Base-by-base conservation (phyloP, 2,888 invertebrate genomes). In the Choreutis nemorana region DNA sequence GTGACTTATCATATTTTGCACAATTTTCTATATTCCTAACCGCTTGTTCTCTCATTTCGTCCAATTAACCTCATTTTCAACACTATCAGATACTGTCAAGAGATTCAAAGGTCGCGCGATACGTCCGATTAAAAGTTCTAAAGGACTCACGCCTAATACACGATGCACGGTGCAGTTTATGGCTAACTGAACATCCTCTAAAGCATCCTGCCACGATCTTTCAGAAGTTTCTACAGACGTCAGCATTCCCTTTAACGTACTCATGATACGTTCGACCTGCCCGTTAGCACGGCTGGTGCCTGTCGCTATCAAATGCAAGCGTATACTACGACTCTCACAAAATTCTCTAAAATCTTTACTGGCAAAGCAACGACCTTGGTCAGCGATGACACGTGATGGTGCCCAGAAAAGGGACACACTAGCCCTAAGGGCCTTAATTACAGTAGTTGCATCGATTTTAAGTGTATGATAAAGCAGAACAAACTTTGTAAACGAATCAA, bases 71-170 rank as follows among this genome's bases (percentile, higher is more conserved):
- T n/a, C n/a, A n/a, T n/a, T n/a, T n/a, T n/a, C n/a, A n/a, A n/a
- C n/a, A n/a, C n/a, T n/a, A n/a, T n/a, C n/a, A n/a, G n/a, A n/a
- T n/a, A n/a, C 47, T 0, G 54, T 41, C 2, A 55, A 5, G 0
- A 46, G 14, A 9, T 58, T 50, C 0, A 54, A 28, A 1, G 44
- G 48, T 14, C 39, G 40, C 1, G 45, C 33, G 26, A 42, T 45
- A n/a, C n/a, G n/a, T n/a, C n/a, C n/a, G n/a, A n/a, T n/a, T n/a
- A n/a, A n/a, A n/a, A n/a, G n/a, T n/a, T n/a, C n/a, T n/a, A n/a
- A n/a, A n/a, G n/a, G n/a, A n/a, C n/a, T n/a, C n/a, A n/a, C n/a
- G n/a, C n/a, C n/a, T n/a, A n/a, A n/a, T n/a, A n/a, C n/a, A n/a
- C n/a, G n/a, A n/a, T n/a, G n/a, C n/a, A n/a, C n/a, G n/a, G n/a